Conservation (phyloP, 2,797 vertebrate genomes). For the Clamator glandarius region DNA sequence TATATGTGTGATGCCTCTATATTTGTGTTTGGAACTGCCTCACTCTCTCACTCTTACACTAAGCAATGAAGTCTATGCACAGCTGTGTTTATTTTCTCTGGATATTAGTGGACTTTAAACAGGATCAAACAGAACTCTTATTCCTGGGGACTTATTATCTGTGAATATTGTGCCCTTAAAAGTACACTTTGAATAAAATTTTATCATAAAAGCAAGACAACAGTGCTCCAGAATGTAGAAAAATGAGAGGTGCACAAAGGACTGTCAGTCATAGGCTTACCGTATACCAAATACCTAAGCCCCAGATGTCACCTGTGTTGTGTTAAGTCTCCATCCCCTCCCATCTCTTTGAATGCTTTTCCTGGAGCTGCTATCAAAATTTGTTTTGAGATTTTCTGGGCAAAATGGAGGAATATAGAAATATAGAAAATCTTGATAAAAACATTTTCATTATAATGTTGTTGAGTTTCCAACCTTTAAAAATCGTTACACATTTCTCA, state of each 20-base stretch:
- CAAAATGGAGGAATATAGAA: not conserved
- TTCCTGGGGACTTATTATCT: not conserved
- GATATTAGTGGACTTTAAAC: not conserved
- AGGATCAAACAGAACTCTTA: not conserved
- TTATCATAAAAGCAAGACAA: not conserved
- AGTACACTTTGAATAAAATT: not conserved
- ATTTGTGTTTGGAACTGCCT: not conserved
- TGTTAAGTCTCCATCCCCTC: not conserved
- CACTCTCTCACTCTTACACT: not conserved
- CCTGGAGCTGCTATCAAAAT: not conserved
- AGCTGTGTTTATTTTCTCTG: constrained; percentile 44
- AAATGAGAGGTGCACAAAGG: not conserved
- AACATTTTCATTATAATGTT: not conserved
- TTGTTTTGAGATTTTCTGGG: not conserved
- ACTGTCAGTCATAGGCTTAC: not conserved
- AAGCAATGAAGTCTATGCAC: not conserved
- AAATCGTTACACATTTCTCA: not conserved
- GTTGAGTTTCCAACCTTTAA: not conserved
- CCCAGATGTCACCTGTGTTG: constrained; percentile 2
- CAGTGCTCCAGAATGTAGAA: not conserved
- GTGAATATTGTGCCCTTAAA: not conserved
- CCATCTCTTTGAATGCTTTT: not conserved
- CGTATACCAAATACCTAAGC: not conserved
- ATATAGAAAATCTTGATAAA: not conserved
- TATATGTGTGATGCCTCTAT: not conserved